Percentiles rank a stretch among this genome's conserved stretches.
phyloP scores from a whole-genome alignment of 2,888 invertebrate genomes.

The Drosophila longiperda region DNA sequence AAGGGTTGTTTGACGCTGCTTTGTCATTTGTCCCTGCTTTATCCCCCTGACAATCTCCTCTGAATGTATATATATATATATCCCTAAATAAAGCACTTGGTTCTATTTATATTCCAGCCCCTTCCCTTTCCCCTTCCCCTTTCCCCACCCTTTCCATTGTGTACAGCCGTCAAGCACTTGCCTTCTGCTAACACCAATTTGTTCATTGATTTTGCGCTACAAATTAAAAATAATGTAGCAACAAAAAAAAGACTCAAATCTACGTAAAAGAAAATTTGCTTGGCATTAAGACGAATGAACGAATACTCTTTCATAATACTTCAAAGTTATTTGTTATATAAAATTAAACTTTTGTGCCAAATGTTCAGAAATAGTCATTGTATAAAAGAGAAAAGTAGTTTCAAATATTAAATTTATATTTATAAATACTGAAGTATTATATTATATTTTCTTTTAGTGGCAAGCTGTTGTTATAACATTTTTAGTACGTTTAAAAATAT shows the following conservation, averaged over 20 bases:
- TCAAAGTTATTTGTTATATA: background rate
- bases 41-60: background rate
- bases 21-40: conserved; percentile 57
- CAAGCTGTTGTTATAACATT: background rate
- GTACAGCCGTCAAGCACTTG: conserved; percentile 63
- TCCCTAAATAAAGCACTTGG: background rate
- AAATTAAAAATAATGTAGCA: conserved; percentile 72
- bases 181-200: conserved; percentile 81
- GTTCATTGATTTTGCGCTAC: conserved; percentile 72
- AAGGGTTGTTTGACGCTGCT: conserved; percentile 74
- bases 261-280: background rate
- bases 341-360: background rate
- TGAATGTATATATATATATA: background rate
- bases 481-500: background rate
- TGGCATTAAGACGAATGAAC: background rate
- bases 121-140: background rate
- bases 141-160: too few species aligned
- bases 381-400: background rate
- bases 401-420: background rate
- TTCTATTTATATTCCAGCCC: conserved; percentile 1
- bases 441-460: too few species aligned
- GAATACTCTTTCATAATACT: conserved; percentile 7
- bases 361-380: background rate
- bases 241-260: conserved; percentile 29
- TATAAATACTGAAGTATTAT: background rate